These are phyloP conservation scores for Saccopteryx leptura DNA, from an alignment of 2,113 vertebrate species.

Conservation along the genomic window DNA sequence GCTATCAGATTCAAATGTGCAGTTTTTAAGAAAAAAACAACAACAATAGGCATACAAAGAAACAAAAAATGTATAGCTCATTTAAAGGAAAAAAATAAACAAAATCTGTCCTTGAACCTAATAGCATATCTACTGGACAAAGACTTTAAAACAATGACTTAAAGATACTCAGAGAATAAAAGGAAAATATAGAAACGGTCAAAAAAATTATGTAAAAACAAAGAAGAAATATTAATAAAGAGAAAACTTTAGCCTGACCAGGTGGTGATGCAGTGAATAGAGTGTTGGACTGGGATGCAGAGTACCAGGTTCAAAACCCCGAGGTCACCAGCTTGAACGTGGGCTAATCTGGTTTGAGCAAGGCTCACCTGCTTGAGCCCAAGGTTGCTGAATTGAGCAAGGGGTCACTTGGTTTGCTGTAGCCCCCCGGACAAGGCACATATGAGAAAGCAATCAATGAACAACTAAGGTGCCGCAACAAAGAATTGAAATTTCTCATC, in stretches of 20 bases:
- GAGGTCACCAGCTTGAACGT: no score
- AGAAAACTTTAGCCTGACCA: neutral
- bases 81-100: neutral
- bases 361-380: no score
- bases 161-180: neutral
- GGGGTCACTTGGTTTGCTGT: no score
- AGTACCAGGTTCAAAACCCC: no score
- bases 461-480: no score
- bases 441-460: no score
- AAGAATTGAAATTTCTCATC: no score
- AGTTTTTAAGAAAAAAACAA: neutral
- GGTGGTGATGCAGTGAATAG: no score
- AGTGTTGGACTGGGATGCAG: no score
- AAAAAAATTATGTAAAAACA: neutral
- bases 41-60: neutral
- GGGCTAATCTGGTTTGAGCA: no score
- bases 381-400: no score
- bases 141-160: neutral
- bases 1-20: neutral
- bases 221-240: neutral
- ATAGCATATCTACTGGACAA: neutral
- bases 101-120: neutral
- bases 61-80: neutral
- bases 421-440: no score
- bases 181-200: neutral